Evolutionary conservation across 2,888 invertebrate genomes (phyloP).

Genomic region (Morpho helenor): DNA sequence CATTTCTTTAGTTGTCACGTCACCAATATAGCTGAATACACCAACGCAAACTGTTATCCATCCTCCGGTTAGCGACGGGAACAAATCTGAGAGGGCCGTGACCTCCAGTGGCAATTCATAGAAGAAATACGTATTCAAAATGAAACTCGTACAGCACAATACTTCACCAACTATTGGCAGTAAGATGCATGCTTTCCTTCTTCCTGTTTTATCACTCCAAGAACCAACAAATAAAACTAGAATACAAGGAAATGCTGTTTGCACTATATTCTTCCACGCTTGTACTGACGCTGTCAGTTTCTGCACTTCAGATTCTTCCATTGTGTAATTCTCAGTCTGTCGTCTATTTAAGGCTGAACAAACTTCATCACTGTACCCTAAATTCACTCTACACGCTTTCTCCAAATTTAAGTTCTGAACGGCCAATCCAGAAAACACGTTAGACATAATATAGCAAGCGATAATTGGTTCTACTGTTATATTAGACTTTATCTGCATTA

Average conservation of each 20-base stretch:
- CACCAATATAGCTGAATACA: slow-evolving; percentile 82
- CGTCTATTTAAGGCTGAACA: slow-evolving; percentile 87
- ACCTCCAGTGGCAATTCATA: slow-evolving; percentile 78
- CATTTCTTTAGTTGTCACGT: slow-evolving; percentile 78
- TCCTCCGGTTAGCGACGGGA: slow-evolving; percentile 77
- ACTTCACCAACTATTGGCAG: slow-evolving; percentile 78
- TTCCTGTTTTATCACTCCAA: slow-evolving; percentile 81
- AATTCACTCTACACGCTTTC: slow-evolving; percentile 91
- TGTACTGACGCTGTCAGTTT: slow-evolving; percentile 78
- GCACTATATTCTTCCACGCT: slow-evolving; percentile 78
- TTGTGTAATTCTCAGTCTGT: slow-evolving; percentile 84
- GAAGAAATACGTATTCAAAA: slow-evolving; percentile 79
- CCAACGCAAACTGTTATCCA: slow-evolving; percentile 81
- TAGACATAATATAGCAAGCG: slow-evolving; percentile 84
- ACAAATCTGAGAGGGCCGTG: slow-evolving; percentile 75
- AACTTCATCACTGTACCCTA: slow-evolving; percentile 84
- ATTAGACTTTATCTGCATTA: slow-evolving; percentile 75
- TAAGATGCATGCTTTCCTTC: slow-evolving; percentile 79
- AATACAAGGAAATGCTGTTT: slow-evolving; percentile 77
- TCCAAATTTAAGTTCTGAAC: slow-evolving; percentile 91
- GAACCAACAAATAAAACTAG: slow-evolving; percentile 80
- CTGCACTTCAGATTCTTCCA: slow-evolving; percentile 82
- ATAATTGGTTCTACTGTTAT: slow-evolving; percentile 85
- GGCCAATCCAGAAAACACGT: slow-evolving; percentile 85
- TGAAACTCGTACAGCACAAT: slow-evolving; percentile 69